Evolutionary conservation across 2,113 vertebrate genomes (phyloP).

Genomic region (Pelmatolapia mariae): DNA sequence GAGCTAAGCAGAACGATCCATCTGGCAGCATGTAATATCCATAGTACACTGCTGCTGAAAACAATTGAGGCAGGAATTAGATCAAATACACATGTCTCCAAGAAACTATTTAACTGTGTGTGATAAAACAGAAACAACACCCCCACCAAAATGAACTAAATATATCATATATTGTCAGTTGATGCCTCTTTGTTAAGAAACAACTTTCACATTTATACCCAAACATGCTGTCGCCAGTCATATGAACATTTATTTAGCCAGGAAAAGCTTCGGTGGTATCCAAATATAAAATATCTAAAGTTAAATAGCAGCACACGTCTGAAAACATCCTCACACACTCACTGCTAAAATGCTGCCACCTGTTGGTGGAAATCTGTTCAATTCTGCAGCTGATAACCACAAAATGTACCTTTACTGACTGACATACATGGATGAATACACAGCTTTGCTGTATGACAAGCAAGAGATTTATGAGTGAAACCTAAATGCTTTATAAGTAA

Average conservation of each 20-base stretch:
- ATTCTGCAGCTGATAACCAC: background rate
- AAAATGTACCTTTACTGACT: background rate
- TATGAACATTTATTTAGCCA: background rate
- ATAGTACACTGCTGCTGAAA: slow-evolving; percentile 83
- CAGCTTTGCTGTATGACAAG: background rate
- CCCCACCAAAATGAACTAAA: background rate
- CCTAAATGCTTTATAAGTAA: background rate
- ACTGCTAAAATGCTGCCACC: background rate
- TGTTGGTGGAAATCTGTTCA: background rate
- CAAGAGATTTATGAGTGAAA: background rate
- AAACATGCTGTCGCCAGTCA: background rate
- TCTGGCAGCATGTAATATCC: slow-evolving; percentile 98
- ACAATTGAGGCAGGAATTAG: background rate
- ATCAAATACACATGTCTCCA: background rate
- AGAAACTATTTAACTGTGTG: background rate
- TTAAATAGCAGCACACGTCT: background rate
- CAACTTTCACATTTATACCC: background rate
- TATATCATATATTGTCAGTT: background rate
- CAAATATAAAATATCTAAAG: background rate
- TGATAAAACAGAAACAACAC: background rate
- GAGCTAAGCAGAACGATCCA: slow-evolving; percentile 89
- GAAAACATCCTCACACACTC: background rate
- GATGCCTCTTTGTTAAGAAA: background rate
- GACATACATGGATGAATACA: background rate
- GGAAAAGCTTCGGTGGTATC: background rate